These are phyloP conservation scores for Actinemys pallida DNA, from an alignment of 2,113 vertebrate genomes.

Conservation along the genomic window DNA sequence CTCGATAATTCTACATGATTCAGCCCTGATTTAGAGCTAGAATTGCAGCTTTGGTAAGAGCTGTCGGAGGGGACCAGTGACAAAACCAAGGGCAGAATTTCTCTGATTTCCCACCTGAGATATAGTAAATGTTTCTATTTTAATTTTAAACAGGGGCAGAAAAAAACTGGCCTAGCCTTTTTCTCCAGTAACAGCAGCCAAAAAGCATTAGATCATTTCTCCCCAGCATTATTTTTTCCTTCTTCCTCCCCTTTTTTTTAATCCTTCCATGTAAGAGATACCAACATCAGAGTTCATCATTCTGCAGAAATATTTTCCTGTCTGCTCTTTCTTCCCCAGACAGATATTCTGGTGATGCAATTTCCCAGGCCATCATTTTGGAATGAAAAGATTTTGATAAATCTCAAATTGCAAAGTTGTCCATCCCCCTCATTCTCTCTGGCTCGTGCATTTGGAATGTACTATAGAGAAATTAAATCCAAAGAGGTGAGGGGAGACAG, in stretches of 20 bases:
- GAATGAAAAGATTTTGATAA: conserved; percentile 66
- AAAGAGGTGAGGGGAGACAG: background rate
- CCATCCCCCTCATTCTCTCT: conserved; percentile 25
- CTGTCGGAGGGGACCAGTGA: background rate
- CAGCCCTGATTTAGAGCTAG: background rate
- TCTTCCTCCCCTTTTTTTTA: background rate
- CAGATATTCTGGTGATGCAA: conserved; percentile 39
- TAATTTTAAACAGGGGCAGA: background rate
- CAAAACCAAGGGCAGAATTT: background rate
- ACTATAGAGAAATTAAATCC: conserved; percentile 37
- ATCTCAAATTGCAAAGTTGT: conserved; percentile 37
- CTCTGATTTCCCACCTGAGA: background rate
- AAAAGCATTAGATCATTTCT: background rate
- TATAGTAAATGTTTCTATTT: background rate
- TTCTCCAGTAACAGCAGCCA: background rate
- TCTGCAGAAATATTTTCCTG: conserved; percentile 61
- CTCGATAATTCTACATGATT: background rate
- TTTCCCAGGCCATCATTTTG: conserved; percentile 54
- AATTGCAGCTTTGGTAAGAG: background rate
- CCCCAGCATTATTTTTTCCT: background rate
- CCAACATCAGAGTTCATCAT: conserved; percentile 16
- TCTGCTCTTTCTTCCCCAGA: conserved; percentile 51
- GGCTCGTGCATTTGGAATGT: conserved; percentile 9
- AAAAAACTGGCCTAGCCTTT: background rate
- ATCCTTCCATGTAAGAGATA: conserved; percentile 5